Evolutionary conservation across 2,113 vertebrate species (phyloP).

Genomic region (Mustela nigripes): DNA sequence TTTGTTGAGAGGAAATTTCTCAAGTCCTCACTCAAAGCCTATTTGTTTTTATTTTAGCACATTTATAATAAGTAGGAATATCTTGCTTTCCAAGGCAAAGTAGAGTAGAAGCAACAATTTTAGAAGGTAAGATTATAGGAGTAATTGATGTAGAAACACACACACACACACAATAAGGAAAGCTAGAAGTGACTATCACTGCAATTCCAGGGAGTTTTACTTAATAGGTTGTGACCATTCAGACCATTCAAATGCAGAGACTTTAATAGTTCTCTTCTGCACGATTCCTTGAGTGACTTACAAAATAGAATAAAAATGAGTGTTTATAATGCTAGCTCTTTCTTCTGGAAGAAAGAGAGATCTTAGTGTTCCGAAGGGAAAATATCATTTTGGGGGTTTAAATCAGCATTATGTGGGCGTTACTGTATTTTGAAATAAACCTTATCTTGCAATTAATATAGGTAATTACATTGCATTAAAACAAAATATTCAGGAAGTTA

Average conservation of each 20-base stretch:
- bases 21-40: background rate
- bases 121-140: background rate
- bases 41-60: background rate
- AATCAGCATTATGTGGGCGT: background rate
- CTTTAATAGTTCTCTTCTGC: background rate
- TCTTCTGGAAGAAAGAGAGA: background rate
- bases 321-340: background rate
- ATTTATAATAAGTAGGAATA: background rate
- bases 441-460: background rate
- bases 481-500: background rate
- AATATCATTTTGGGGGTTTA: background rate
- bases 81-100: background rate
- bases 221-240: background rate
- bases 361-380: background rate
- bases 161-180: background rate
- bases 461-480: background rate
- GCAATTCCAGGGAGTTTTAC: background rate
- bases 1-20: background rate
- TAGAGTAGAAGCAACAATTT: background rate
- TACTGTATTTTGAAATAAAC: conserved; percentile 32
- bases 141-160: background rate
- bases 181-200: background rate
- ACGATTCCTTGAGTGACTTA: background rate
- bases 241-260: background rate
- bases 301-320: background rate